These are phyloP conservation scores for Clytia hemisphaerica DNA, from an alignment of 30 jellyfish, hydroid and myxozoan genomes.

Conservation along the genomic window DNA sequence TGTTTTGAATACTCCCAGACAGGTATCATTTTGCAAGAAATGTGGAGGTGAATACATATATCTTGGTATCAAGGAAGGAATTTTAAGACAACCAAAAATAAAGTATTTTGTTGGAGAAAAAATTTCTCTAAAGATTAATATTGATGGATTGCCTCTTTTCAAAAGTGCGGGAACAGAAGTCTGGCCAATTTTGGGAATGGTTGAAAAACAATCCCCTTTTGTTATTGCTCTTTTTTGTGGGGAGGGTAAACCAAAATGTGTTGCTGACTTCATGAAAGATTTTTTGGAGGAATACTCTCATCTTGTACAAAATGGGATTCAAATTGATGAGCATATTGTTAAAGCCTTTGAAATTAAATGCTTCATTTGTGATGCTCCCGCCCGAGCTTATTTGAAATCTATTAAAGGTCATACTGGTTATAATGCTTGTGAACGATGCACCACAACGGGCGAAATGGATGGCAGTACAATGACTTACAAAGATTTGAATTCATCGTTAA, in stretches of 20 bases:
- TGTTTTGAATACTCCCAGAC: background rate
- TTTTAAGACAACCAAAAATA: no score
- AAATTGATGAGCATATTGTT: no score
- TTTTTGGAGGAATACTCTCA: background rate
- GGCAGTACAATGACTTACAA: no score
- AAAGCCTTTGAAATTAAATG: no score
- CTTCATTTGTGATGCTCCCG: conserved; percentile 20
- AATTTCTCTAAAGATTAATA: no score
- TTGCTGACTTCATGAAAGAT: background rate
- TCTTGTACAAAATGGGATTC: background rate
- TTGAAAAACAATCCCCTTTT: no score
- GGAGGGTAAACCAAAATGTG: background rate
- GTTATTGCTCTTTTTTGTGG: conserved; percentile 3
- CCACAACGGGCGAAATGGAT: conserved; percentile 5
- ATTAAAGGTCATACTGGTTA: conserved; percentile 10
- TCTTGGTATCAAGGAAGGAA: background rate
- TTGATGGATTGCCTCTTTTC: no score
- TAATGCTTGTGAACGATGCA: conserved; percentile 30
- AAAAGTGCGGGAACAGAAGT: no score
- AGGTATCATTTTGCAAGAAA: background rate
- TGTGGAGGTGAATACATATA: background rate
- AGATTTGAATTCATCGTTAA: no score
- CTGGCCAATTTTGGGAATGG: no score
- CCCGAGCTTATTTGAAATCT: conserved; percentile 22
- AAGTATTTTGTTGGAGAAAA: no score